Evolutionary conservation across 2,113 vertebrate species (phyloP).

Genomic region (Paratilapia polleni): DNA sequence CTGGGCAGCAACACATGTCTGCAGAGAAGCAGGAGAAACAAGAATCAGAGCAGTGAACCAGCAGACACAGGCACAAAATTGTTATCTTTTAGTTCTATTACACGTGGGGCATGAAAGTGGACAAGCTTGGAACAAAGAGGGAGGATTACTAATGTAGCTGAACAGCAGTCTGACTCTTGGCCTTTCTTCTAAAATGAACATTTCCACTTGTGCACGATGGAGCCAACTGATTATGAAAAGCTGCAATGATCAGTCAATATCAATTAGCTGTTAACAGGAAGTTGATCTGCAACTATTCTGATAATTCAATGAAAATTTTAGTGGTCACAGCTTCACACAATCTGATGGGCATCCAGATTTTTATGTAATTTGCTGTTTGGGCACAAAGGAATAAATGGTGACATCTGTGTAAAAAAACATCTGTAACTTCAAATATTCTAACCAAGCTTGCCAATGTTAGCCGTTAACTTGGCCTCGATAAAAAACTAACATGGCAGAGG

Average conservation of each 20-base stretch:
- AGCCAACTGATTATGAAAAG: too few relatives aligned
- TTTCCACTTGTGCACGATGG: too few relatives aligned
- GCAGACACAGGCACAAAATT: not conserved
- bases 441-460: not conserved
- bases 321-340: too few relatives aligned
- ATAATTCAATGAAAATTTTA: too few relatives aligned
- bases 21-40: constrained; percentile 1
- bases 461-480: not conserved
- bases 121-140: not conserved
- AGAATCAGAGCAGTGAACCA: not conserved
- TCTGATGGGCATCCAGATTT: too few relatives aligned
- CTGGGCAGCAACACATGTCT: constrained; percentile 10
- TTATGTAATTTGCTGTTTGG: too few relatives aligned
- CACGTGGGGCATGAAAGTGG: not conserved
- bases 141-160: too few relatives aligned
- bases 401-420: not conserved
- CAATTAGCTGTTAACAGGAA: too few relatives aligned
- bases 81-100: not conserved
- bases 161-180: too few relatives aligned
- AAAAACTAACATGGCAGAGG: not conserved
- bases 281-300: too few relatives aligned
- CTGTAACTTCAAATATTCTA: not conserved
- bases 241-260: too few relatives aligned
- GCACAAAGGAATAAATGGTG: not conserved
- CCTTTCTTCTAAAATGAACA: too few relatives aligned